These are phyloP conservation scores for Andrena dorsata DNA, from an alignment of 2,888 invertebrate species.

Conservation along the genomic window DNA sequence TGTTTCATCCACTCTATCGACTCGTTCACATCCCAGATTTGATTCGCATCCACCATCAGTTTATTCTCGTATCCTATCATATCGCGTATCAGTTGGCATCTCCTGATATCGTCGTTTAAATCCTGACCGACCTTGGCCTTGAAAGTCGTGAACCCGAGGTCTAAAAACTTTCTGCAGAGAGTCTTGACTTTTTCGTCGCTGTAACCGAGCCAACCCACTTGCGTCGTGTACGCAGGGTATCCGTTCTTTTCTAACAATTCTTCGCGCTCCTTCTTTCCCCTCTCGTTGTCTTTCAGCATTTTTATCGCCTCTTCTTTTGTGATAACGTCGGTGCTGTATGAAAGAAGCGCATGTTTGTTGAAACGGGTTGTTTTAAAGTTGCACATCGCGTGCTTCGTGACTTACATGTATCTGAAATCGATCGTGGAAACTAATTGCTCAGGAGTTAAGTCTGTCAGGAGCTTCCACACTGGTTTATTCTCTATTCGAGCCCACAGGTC, in stretches of 20 bases:
- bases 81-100: constrained; percentile 91
- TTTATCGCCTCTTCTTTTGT: constrained; percentile 93
- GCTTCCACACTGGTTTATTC: constrained; percentile 94
- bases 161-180: constrained; percentile 90
- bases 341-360: constrained; percentile 27
- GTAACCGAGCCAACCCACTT: constrained; percentile 96
- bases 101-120: constrained; percentile 90
- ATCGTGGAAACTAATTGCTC: constrained; percentile 94
- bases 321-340: constrained; percentile 91
- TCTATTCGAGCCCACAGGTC: constrained; percentile 95
- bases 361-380: not conserved
- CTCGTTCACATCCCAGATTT: constrained; percentile 93
- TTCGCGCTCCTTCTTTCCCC: constrained; percentile 88
- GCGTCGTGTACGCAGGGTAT: constrained; percentile 95
- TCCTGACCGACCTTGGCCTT: constrained; percentile 96
- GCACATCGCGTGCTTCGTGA: not conserved
- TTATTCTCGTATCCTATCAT: constrained; percentile 91
- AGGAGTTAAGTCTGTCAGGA: constrained; percentile 93
- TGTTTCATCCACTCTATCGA: constrained; percentile 95
- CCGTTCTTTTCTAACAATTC: constrained; percentile 88
- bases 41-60: constrained; percentile 96
- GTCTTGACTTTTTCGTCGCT: constrained; percentile 90
- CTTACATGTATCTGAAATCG: constrained; percentile 92
- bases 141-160: constrained; percentile 92
- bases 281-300: constrained; percentile 87